A percentile compares a stretch with the other conserved stretches of the same genome.
Evolutionary conservation across 2,113 vertebrate genomes (phyloP).

Genomic region (Oncorhynchus clarkii): DNA sequence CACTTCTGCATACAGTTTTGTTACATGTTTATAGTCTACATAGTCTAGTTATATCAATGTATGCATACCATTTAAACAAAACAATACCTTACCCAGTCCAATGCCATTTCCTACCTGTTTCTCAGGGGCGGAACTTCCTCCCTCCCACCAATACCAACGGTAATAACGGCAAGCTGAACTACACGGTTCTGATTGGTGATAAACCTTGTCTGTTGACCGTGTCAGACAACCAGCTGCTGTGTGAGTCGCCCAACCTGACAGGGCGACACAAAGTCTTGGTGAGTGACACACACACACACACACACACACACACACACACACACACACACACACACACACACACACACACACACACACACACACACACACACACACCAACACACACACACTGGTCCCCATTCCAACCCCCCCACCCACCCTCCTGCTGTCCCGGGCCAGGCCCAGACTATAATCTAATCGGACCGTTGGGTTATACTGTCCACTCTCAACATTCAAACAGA

Average conservation of each 20-base stretch:
- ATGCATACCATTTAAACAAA: too few species aligned
- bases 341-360: background rate
- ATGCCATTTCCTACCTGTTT: background rate
- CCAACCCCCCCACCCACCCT: too few species aligned
- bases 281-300: slow-evolving; percentile 54
- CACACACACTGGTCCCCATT: background rate
- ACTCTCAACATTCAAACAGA: slow-evolving; percentile 52
- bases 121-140: slow-evolving; percentile 91
- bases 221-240: slow-evolving; percentile 94
- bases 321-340: background rate
- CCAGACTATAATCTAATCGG: slow-evolving; percentile 37
- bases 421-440: background rate
- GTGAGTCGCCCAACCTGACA: slow-evolving; percentile 92
- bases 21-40: too few species aligned
- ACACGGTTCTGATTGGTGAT: slow-evolving; percentile 92
- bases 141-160: slow-evolving; percentile 86
- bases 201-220: slow-evolving; percentile 91
- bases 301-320: background rate
- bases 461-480: slow-evolving; percentile 55
- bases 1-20: too few species aligned
- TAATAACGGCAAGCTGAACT: slow-evolving; percentile 93
- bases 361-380: background rate
- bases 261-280: slow-evolving; percentile 97
- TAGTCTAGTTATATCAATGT: too few species aligned
- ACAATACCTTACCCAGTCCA: background rate